These are phyloP conservation scores for Columba janthina DNA, from an alignment of 2,113 vertebrate genomes.

Conservation along the genomic window DNA sequence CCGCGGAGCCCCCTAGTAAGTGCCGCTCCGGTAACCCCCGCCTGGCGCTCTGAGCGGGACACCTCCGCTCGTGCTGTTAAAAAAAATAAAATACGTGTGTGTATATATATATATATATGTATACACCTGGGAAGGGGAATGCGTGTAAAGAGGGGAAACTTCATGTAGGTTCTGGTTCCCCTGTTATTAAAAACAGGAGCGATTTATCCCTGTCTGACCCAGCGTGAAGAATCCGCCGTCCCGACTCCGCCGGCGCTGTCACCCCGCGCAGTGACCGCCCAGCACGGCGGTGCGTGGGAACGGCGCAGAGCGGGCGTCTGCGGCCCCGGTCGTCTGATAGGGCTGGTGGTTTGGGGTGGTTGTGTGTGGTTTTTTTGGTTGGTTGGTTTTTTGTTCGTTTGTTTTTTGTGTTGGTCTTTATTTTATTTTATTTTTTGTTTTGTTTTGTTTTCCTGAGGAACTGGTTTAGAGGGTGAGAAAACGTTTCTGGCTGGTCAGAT, in stretches of 20 bases:
- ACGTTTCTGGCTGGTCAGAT: background rate
- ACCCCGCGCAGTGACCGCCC: background rate
- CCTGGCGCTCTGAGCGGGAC: background rate
- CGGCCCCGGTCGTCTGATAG: background rate
- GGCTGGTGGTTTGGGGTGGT: background rate
- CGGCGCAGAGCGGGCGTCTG: background rate
- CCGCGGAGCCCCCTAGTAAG: background rate
- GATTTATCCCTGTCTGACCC: background rate
- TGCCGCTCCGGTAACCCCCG: background rate
- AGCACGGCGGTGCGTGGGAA: conserved; percentile 9
- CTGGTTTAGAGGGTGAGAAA: background rate
- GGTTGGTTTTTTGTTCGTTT: too few species aligned
- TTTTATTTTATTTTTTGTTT: too few species aligned
- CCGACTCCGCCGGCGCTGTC: background rate
- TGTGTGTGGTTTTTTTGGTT: background rate
- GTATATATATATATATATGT: background rate
- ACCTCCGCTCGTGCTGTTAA: background rate
- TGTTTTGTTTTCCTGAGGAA: background rate
- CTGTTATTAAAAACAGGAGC: background rate
- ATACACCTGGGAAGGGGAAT: background rate
- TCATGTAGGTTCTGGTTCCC: background rate
- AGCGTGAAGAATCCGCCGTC: background rate
- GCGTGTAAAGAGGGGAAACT: background rate
- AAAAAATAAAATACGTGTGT: background rate
- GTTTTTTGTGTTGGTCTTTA: too few species aligned